Percentiles rank a stretch among this genome's conserved stretches.
Evolutionary conservation across 2,797 vertebrate genomes (phyloP).

Genomic region (Clarias laeviceps): DNA sequence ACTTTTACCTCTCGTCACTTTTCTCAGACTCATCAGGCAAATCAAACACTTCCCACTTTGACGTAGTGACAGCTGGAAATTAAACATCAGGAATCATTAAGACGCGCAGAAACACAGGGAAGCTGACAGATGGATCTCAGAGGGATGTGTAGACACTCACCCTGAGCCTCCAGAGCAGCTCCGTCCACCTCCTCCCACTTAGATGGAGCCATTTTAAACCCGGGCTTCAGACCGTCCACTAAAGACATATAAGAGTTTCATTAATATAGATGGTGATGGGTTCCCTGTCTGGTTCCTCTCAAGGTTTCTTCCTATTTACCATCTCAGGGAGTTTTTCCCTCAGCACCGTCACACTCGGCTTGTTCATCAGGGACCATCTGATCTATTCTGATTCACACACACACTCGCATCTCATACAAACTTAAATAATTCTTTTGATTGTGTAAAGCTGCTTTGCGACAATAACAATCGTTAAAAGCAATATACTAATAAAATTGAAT

Average conservation of each 20-base stretch:
- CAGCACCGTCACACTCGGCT: too few relatives aligned
- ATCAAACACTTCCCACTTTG: slow-evolving; percentile 97
- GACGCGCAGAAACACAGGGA: neutral
- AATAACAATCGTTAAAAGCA: too few relatives aligned
- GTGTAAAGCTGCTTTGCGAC: too few relatives aligned
- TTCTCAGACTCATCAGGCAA: slow-evolving; percentile 88
- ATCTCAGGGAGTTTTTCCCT: too few relatives aligned
- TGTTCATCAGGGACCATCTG: too few relatives aligned
- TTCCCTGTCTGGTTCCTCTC: too few relatives aligned
- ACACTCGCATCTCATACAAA: too few relatives aligned
- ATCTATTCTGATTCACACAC: too few relatives aligned
- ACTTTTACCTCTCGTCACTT: slow-evolving; percentile 71
- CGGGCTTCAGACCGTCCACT: slow-evolving; percentile 84
- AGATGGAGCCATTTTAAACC: slow-evolving; percentile 96
- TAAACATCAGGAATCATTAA: slow-evolving; percentile 13
- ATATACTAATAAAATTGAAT: too few relatives aligned
- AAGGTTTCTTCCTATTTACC: too few relatives aligned
- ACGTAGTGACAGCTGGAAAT: slow-evolving; percentile 90
- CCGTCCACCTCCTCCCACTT: slow-evolving; percentile 99
- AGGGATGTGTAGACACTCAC: slow-evolving; percentile 62
- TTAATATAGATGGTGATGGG: too few relatives aligned
- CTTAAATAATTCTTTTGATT: too few relatives aligned
- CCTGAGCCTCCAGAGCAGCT: slow-evolving; percentile 88
- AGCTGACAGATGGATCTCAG: neutral
- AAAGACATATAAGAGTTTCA: neutral